Base-by-base conservation (phyloP, 92 coral and sea anemone species). In the Parazoanthus atlanticus region DNA sequence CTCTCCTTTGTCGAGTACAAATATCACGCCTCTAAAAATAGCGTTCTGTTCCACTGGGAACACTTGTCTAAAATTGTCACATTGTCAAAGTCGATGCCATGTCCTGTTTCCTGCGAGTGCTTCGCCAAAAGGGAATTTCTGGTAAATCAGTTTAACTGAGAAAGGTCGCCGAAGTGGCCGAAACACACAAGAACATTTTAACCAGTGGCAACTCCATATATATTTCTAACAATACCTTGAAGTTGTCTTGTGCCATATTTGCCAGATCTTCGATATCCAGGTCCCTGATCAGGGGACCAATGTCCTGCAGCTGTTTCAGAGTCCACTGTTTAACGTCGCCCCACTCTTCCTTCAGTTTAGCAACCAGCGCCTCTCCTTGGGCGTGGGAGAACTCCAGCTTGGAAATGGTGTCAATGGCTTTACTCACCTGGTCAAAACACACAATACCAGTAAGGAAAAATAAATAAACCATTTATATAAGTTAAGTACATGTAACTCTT, bases 251-350 rank as follows among this genome's bases (percentile, higher is more conserved):
- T 52, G 95, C 70, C 71, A 97, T 82, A 43, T 87, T 85, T 71
- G 84, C 92, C 81, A 97, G 82, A 52, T 97, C 98, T 54, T 93
- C 88, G 5, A 95, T 88, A 85, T 89, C 92, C 70, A 97, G 78
- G 83, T 92, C 93, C 74, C 90, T 94, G 74, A 97, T 43, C 38
- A 97, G 89, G 8, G 91, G 92, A 6, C 97, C 98, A 79, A 97
- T 91, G 43, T 95, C 95, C 89, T 94, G 88, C 29, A 97, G 84
- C 83, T 95, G 94, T 6, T 89, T 91, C 5, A 74, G 82, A 34
- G 92, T 83, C 99, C 99, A 97, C 21, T 88, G 88, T 32, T 92
- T 89, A 0, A 97, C 81, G 8, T 95, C 94, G 30, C 96, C 93
- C 88, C 87, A 90, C 72, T 90, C 92, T 78, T 95, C 93, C 86